These are phyloP conservation scores for Glyptemys insculpta DNA, from an alignment of 2,797 vertebrate genomes.

Conservation along the genomic window DNA sequence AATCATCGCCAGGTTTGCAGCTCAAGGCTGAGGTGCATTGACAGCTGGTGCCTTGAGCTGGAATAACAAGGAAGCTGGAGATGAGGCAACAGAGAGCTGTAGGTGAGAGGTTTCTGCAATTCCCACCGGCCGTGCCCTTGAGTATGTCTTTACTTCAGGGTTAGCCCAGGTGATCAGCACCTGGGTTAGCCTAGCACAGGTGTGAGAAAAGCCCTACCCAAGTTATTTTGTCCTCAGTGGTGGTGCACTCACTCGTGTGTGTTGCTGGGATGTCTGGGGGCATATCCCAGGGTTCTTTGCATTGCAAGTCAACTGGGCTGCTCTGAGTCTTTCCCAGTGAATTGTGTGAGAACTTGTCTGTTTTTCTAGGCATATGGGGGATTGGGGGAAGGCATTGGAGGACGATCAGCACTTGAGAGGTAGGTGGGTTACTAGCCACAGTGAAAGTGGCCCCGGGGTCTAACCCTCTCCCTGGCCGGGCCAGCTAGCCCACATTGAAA, in stretches of 20 bases:
- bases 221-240: neutral
- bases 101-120: neutral
- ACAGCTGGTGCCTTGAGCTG: neutral
- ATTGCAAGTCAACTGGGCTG: neutral
- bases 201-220: neutral
- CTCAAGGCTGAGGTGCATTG: neutral
- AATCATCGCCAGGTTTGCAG: neutral
- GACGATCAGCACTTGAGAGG: neutral
- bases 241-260: neutral
- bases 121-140: neutral
- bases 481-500: neutral
- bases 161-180: neutral
- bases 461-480: neutral
- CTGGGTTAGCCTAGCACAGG: neutral
- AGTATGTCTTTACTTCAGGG: neutral
- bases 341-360: neutral
- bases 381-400: neutral
- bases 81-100: neutral
- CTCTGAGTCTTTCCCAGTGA: neutral
- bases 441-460: neutral
- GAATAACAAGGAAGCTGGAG: neutral
- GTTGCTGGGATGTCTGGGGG: neutral
- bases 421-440: neutral
- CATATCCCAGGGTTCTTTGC: neutral
- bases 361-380: neutral